These are phyloP conservation scores for Tetraneura akinire DNA, from an alignment of 1,140 invertebrate genomes.

Conservation along the genomic window DNA sequence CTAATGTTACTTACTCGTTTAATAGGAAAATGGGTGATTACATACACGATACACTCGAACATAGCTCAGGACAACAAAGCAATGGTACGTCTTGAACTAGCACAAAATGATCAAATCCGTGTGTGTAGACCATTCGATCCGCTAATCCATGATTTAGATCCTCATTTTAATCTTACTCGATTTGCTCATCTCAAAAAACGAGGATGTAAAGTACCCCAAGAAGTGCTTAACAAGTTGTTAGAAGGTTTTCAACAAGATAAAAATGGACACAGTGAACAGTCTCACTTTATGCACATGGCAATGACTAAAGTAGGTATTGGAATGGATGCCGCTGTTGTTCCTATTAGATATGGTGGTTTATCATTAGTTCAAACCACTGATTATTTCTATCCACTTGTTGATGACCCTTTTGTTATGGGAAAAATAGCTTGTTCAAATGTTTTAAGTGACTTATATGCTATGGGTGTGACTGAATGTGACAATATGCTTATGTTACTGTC, in stretches of 20 bases:
- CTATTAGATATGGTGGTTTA: conserved; percentile 87
- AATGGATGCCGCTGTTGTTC: conserved; percentile 87
- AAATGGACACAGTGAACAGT: conserved; percentile 75
- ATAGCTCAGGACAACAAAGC: conserved; percentile 29
- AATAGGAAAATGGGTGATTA: conserved; percentile 34
- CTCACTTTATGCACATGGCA: conserved; percentile 77
- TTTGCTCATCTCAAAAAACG: conserved; percentile 98
- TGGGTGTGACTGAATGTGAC: conserved; percentile 98
- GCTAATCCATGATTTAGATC: conserved; percentile 89
- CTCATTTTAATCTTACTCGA: conserved; percentile 90
- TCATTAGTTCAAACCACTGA: conserved; percentile 97
- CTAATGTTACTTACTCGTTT: not conserved
- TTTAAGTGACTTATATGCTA: conserved; percentile 96
- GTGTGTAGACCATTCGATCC: conserved; percentile 88
- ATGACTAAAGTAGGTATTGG: conserved; percentile 71
- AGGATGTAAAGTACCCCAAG: conserved; percentile 98
- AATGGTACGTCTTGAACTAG: conserved; percentile 19
- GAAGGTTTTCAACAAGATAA: conserved; percentile 91
- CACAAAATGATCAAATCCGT: conserved; percentile 29
- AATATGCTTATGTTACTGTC: conserved; percentile 99
- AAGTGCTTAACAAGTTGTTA: conserved; percentile 91
- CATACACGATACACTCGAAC: conserved; percentile 25
- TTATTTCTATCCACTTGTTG: conserved; percentile 97
- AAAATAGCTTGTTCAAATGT: conserved; percentile 99
- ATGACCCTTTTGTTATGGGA: conserved; percentile 99